A percentile compares a stretch with the other conserved stretches of the same genome.
Evolutionary conservation across 2,888 invertebrate species (phyloP).

Genomic region (Drosophila acutilabella): DNA sequence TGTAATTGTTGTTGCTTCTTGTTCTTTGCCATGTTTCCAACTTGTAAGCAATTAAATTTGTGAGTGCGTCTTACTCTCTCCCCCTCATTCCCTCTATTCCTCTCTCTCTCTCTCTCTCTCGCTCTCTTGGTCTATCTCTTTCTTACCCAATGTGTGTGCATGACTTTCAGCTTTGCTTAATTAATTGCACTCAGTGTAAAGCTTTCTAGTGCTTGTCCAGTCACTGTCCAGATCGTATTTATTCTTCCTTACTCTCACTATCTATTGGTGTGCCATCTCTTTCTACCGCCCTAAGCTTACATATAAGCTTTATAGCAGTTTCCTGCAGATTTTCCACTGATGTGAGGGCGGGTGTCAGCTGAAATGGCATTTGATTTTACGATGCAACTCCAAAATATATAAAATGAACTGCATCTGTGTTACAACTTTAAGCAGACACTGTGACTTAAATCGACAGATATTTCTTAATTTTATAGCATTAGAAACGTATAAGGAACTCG

Average conservation of each 20-base stretch:
- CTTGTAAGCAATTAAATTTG: slow-evolving; percentile 78
- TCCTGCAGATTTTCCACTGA: slow-evolving; percentile 12
- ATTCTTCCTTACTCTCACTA: slow-evolving; percentile 4
- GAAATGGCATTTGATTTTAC: slow-evolving; percentile 33
- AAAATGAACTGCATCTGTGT: slow-evolving; percentile 1
- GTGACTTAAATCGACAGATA: slow-evolving; percentile 1
- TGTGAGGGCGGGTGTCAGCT: slow-evolving; percentile 1
- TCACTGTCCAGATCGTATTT: slow-evolving; percentile 57
- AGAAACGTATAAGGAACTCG: too few relatives aligned
- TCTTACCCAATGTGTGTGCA: slow-evolving; percentile 46
- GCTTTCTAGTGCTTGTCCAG: slow-evolving; percentile 59
- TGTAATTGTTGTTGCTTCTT: slow-evolving; percentile 43
- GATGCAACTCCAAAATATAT: slow-evolving; percentile 8
- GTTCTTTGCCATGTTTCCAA: slow-evolving; percentile 71
- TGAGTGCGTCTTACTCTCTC: slow-evolving; percentile 32
- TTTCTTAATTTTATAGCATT: background rate
- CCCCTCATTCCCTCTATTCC: background rate
- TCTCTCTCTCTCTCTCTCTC: background rate
- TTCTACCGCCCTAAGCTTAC: background rate
- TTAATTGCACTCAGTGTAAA: slow-evolving; percentile 75
- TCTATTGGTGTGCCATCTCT: background rate
- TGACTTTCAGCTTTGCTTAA: slow-evolving; percentile 79
- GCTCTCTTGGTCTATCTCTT: slow-evolving; percentile 1
- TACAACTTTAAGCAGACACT: slow-evolving; percentile 19
- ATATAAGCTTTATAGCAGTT: slow-evolving; percentile 17